Base-by-base conservation (phyloP, 2,888 invertebrate species). In the Andrena hattorfiana region DNA sequence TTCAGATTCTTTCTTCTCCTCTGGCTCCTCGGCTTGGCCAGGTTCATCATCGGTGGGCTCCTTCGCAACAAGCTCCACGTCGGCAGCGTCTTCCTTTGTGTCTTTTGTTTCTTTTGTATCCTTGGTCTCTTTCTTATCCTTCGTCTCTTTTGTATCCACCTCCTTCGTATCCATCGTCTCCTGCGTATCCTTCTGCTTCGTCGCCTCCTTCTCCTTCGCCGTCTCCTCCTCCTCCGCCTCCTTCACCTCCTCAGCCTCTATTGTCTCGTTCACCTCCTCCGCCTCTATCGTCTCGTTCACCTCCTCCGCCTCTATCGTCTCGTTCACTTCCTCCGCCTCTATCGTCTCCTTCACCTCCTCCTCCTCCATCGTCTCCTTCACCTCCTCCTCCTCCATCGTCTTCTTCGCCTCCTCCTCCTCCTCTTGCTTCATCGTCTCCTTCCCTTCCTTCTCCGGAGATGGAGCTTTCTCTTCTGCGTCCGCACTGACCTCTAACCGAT, bases 361-460 rank as follows among this genome's bases (percentile, higher is more conserved):
- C 2, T 2, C 28, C 13, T 16, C 16, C 8, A 13, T 42, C 13
- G 3, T n/a, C 7, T 10, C 5, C 8, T n/a, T 28, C 20, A 3
- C 26, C 1, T 42, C 48, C 1, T 30, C 48, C n/a, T 2, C 0
- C 35, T 64, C 64, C 35, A 35, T 30, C n/a, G 13, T 30, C 4
- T 23, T 20, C n/a, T 48, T 35, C 4, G 23, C 5, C 16, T 74
- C n/a, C 30, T 16, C 49, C n/a, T n/a, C n/a, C 49, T n/a, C n/a
- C n/a, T n/a, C n/a, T n/a, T n/a, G n/a, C n/a, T n/a, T n/a, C n/a
- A 16, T 4, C 48, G 13, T 35, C 20, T 13, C 2, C 23, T 20
- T 35, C 48, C 51, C 28, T 30, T 78, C 66, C 30, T 84, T 77
- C 8, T 74, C 63, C n/a, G 16, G 6, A 30, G 67, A 6, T 2